Percentiles rank a stretch among this genome's conserved stretches.
Evolutionary conservation across 2,113 vertebrate genomes (phyloP).

Genomic region (Ifrita kowaldi): DNA sequence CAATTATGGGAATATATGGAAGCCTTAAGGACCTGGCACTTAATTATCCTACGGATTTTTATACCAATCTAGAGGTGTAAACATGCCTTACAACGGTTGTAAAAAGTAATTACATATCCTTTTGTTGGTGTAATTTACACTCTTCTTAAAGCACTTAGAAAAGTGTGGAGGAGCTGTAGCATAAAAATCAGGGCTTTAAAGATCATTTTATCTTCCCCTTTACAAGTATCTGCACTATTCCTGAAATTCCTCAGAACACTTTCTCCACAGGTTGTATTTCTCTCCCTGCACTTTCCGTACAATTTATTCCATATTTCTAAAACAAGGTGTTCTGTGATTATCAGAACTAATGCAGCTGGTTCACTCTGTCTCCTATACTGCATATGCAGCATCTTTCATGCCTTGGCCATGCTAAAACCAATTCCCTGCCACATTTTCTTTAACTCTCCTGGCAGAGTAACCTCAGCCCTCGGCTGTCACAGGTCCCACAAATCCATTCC

Average conservation of each 20-base stretch:
- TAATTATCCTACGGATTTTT: conserved; percentile 35
- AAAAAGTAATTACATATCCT: conserved; percentile 64
- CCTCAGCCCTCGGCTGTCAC: neutral
- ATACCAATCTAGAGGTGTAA: conserved; percentile 44
- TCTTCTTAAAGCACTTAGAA: conserved; percentile 49
- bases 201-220: neutral
- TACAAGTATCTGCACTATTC: neutral
- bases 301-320: neutral
- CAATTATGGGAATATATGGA: conserved; percentile 30
- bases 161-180: neutral
- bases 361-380: neutral
- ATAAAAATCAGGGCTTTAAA: conserved; percentile 29
- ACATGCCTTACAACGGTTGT: conserved; percentile 27
- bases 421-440: neutral
- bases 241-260: neutral
- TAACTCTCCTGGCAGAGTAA: neutral
- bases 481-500: neutral
- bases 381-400: neutral
- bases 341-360: neutral
- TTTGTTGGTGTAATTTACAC: conserved; percentile 48
- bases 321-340: neutral
- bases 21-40: neutral
- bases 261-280: neutral
- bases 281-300: neutral
- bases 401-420: neutral